Evolutionary conservation across 1,140 invertebrate species (phyloP), one percentile per base, ranked within the genome.

Genomic region (Colletes gigas): DNA sequence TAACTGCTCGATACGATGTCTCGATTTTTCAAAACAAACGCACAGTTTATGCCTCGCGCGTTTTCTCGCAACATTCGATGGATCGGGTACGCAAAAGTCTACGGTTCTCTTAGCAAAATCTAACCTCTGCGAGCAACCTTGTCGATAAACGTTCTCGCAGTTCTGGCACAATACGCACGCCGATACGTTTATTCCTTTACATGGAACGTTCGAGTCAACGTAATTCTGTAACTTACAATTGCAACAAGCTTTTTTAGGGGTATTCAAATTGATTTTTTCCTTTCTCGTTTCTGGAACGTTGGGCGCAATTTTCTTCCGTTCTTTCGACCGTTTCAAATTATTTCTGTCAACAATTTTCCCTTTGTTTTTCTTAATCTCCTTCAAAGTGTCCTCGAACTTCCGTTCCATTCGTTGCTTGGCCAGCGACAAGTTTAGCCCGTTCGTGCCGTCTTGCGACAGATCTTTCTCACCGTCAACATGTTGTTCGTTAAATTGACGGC

Each of bases 101-200:
- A 59, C n/a, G 0, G 4, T 52, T 10, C 41, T 67, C 4, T 3
- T 0, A 3, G 6, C 4, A 2, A 1, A 14, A 47, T 41, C 17
- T 60, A 21, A 14, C 60, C 50, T 65, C n/a, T 15, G 17, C 2
- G 21, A 0, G 4, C 19, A 12, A 8, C 15, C 4, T 21, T 15
- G n/a, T 14, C 7, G 55, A 68, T 21, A 44, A 75, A n/a, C 3
- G 39, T 60, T 60, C 12, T 80, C 78, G 14, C 78, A 80, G 17
- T 66, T 9, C 12, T 75, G 12, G 9, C 78, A 80, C 0, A 80
- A 2, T 8, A 80, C 71, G 9, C 10, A 47, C 0, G 60, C 59
- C 0, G 44, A 50, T 14, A 52, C 14, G 1, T 54, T 10, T 10
- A 3, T 0, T 0, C 7, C 44, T 21, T 60, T 19, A 2, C 54